Evolutionary conservation across 2,888 invertebrate genomes (phyloP).

Genomic region (Lycophotia porphyrea): DNA sequence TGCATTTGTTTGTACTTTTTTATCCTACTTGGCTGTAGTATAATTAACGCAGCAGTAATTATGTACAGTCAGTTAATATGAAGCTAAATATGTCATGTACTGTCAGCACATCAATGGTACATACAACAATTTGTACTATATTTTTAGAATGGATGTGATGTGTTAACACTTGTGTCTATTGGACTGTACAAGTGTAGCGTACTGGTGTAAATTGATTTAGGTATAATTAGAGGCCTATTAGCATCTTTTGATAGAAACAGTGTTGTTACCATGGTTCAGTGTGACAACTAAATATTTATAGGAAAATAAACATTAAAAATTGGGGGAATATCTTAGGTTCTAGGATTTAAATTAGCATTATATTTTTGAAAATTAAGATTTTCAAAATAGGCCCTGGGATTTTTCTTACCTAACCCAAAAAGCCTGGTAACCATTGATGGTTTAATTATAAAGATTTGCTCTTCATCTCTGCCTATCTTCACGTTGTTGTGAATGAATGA

Average conservation of each 20-base stretch:
- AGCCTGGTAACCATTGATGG: not conserved
- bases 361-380: not conserved
- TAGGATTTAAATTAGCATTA: not conserved
- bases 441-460: not conserved
- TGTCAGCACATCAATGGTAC: not conserved
- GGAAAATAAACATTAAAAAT: not conserved
- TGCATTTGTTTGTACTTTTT: constrained; percentile 23
- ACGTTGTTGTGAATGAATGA: not conserved
- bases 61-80: constrained; percentile 1
- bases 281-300: not conserved
- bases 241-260: not conserved
- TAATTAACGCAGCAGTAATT: constrained; percentile 31
- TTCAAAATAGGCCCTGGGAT: not conserved
- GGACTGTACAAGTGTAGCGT: not conserved
- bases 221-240: not conserved
- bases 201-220: constrained; percentile 20
- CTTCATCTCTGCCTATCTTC: not conserved
- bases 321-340: not conserved
- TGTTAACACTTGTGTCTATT: not conserved
- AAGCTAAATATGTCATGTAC: constrained; percentile 15
- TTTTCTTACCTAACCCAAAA: not conserved
- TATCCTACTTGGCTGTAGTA: not conserved
- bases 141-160: not conserved
- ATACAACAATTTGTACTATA: not conserved
- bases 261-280: not conserved